Percentiles rank a stretch among this genome's conserved stretches.
phyloP scores from a whole-genome alignment of 1,140 invertebrate genomes.

The Hyphantria cunea region DNA sequence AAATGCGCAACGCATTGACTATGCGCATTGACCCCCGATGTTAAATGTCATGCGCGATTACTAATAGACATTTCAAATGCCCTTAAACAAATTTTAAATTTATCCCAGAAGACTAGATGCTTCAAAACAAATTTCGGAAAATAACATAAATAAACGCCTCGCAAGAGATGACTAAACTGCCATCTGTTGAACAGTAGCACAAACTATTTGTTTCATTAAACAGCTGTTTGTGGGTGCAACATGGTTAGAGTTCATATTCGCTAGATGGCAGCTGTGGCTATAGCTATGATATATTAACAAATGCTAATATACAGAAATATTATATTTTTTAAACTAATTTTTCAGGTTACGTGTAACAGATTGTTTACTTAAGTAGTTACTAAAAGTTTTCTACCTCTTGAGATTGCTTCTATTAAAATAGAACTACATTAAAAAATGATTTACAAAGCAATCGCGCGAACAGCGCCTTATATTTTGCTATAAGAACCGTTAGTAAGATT shows the following conservation, averaged over 20 bases:
- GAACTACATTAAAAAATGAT: too few species aligned
- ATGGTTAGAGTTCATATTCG: not conserved
- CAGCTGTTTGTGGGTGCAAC: too few species aligned
- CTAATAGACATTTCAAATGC: not conserved
- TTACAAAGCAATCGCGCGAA: too few species aligned
- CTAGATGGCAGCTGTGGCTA: not conserved
- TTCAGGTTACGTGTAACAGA: too few species aligned
- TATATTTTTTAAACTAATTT: too few species aligned
- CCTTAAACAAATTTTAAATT: not conserved
- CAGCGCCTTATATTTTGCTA: too few species aligned
- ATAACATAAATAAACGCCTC: not conserved
- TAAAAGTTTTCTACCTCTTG: too few species aligned
- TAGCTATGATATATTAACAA: too few species aligned
- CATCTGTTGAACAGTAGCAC: slow-evolving; percentile 2
- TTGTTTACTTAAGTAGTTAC: too few species aligned
- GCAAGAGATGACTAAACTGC: not conserved
- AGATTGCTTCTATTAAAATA: too few species aligned
- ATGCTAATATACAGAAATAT: too few species aligned
- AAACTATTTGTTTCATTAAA: not conserved
- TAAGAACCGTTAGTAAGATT: too few species aligned
- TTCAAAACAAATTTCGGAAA: not conserved
- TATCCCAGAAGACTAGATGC: not conserved
- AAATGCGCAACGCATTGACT: slow-evolving; percentile 81
- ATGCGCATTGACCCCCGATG: slow-evolving; percentile 72
- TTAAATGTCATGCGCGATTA: slow-evolving; percentile 68